Base-by-base conservation (phyloP, 2,888 invertebrate genomes). In the Dione vanillae region DNA sequence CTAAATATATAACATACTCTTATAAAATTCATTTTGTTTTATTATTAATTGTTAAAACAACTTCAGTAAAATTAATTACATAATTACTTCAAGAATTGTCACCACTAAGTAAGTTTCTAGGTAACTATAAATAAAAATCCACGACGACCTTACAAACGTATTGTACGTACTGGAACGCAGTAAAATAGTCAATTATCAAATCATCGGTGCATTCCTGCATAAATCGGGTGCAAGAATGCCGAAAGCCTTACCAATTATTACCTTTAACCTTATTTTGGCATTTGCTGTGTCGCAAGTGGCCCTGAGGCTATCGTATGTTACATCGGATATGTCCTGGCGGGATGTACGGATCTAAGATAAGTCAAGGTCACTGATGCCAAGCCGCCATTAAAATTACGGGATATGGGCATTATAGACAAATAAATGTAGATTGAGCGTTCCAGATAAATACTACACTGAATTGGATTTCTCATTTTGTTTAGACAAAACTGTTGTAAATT, bases 191-290 rank as follows among this genome's bases (percentile, higher is more conserved):
- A 69, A 71, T 75, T 73, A 68, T 56, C 75, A 72, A 86, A 83
- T 78, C 78, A 75, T 72, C 67, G 76, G 43, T 59, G 14, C 77
- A 90, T 89, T 88, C 87, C 88, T 87, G 87, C 87, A 89, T 91
- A 90, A 90, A 89, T 89, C 86, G 87, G 59, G 73, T 73, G 67
- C 74, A 79, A 83, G 83, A 83, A 83, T 83, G 85, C 82, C 82
- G 81, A 79, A 77, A 78, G 80, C 79, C 81, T 81, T 77, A 83
- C 85, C 87, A 88, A 89, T 89, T 87, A 88, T 87, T 89, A 91
- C 91, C 91, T 93, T 85, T 92, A 82, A 92, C 91, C 91, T 93
- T 93, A 91, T 91, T 92, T 88, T 93, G 92, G 83, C 92, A 93
- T 93, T 93, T 92, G 77, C 74, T 83, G 82, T 92, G 89, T 92